Evolutionary conservation across 2,113 vertebrate genomes (phyloP).

Genomic region (Dolichallabes microphthalmus): DNA sequence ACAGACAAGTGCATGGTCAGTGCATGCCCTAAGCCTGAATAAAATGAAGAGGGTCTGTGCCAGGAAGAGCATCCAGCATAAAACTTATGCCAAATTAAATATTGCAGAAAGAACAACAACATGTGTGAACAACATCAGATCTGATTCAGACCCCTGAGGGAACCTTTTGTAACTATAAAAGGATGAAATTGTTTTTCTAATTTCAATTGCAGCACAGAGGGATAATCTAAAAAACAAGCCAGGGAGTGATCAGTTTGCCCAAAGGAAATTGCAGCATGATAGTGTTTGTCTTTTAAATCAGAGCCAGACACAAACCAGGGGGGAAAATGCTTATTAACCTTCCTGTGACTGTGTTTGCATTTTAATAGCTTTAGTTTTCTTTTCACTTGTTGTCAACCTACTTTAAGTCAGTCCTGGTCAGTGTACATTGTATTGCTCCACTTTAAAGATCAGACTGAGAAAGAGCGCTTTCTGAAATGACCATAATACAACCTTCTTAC

Average conservation of each 20-base stretch:
- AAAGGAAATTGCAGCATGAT: background rate
- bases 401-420: background rate
- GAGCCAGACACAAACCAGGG: background rate
- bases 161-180: background rate
- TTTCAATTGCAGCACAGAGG: background rate
- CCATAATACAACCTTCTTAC: background rate
- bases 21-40: too few species aligned
- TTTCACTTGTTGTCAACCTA: background rate
- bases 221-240: conserved; percentile 6
- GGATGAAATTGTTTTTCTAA: background rate
- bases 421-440: background rate
- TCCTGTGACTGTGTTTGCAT: background rate
- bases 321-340: background rate
- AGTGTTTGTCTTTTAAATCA: background rate
- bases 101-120: too few species aligned
- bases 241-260: background rate
- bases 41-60: too few species aligned
- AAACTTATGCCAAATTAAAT: too few species aligned
- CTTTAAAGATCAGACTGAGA: background rate
- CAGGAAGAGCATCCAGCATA: too few species aligned
- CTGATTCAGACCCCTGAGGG: background rate
- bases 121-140: background rate
- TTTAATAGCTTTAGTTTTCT: background rate
- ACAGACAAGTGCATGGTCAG: too few species aligned
- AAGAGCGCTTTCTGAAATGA: background rate